A percentile compares a stretch with the other conserved stretches of the same genome.
These are phyloP conservation scores for Gephyroberyx darwinii DNA, from an alignment of 2,797 vertebrate species.

Conservation along the genomic window DNA sequence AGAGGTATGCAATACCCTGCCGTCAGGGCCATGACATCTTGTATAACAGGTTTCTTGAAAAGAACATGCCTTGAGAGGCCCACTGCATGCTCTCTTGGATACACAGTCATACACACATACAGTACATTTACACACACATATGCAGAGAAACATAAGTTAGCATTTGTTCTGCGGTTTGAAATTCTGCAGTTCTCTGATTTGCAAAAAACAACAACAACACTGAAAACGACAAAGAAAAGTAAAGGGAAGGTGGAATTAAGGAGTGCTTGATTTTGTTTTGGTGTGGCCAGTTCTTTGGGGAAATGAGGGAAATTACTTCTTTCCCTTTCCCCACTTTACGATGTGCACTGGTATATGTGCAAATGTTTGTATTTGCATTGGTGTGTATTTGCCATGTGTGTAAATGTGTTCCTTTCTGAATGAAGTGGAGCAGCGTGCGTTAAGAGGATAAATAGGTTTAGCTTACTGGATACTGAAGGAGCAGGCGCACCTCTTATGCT, in stretches of 20 bases:
- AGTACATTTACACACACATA: neutral
- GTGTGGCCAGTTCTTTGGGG: neutral
- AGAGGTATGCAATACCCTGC: slow-evolving; percentile 51
- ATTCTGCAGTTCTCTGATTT: slow-evolving; percentile 10
- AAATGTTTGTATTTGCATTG: slow-evolving; percentile 7
- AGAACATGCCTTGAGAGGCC: slow-evolving; percentile 43
- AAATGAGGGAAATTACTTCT: slow-evolving; percentile 45
- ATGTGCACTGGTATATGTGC: slow-evolving; percentile 11
- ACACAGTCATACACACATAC: slow-evolving; percentile 3
- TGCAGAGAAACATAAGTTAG: slow-evolving; percentile 19
- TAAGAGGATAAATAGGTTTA: slow-evolving; percentile 82
- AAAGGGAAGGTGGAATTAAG: slow-evolving; percentile 32
- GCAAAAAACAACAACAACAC: neutral
- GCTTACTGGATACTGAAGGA: slow-evolving; percentile 65
- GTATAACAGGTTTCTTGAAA: slow-evolving; percentile 56
- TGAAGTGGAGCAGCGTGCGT: slow-evolving; percentile 55
- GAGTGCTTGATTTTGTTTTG: neutral
- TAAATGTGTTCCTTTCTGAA: slow-evolving; percentile 58
- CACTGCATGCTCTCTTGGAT: slow-evolving; percentile 22
- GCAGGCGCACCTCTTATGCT: slow-evolving; percentile 71
- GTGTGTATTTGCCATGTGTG: slow-evolving; percentile 49
- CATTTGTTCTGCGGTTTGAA: slow-evolving; percentile 43
- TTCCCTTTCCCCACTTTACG: slow-evolving; percentile 21
- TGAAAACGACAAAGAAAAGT: slow-evolving; percentile 13
- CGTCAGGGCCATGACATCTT: slow-evolving; percentile 52